These are phyloP conservation scores for Anniella stebbinsi DNA, from an alignment of 2,797 vertebrate genomes.

Conservation along the genomic window DNA sequence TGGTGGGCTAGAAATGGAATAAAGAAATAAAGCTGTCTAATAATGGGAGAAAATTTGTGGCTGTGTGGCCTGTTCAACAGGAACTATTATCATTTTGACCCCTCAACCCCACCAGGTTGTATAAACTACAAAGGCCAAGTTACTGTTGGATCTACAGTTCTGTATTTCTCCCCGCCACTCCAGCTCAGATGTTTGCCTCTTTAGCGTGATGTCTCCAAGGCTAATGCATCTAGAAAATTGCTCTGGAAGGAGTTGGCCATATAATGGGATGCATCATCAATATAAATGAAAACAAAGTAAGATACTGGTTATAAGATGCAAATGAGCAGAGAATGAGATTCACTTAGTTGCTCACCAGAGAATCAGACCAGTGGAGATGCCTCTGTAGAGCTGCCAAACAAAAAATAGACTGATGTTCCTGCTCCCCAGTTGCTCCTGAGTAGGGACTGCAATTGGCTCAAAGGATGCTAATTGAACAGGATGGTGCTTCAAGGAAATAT, in stretches of 20 bases:
- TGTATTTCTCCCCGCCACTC: slow-evolving; percentile 69
- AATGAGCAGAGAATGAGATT: slow-evolving; percentile 77
- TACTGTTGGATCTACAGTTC: slow-evolving; percentile 69
- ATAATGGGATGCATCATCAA: slow-evolving; percentile 74
- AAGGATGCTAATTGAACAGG: slow-evolving; percentile 73
- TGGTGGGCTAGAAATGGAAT: background rate
- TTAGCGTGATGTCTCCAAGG: slow-evolving; percentile 69
- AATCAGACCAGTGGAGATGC: slow-evolving; percentile 69
- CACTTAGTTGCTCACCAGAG: slow-evolving; percentile 70
- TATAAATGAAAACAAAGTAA: slow-evolving; percentile 79
- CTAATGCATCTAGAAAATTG: slow-evolving; percentile 76
- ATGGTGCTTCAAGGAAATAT: slow-evolving; percentile 67
- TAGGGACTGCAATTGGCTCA: slow-evolving; percentile 57
- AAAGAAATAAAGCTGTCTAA: background rate
- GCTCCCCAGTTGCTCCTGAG: slow-evolving; percentile 63
- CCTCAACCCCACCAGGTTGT: slow-evolving; percentile 27
- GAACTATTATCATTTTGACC: slow-evolving; percentile 17
- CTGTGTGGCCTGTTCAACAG: background rate
- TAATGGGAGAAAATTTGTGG: background rate
- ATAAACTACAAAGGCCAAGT: slow-evolving; percentile 52
- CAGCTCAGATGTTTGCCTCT: slow-evolving; percentile 69
- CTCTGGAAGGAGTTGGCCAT: slow-evolving; percentile 73
- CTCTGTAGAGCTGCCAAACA: slow-evolving; percentile 73
- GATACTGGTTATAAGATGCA: slow-evolving; percentile 76
- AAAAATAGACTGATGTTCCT: slow-evolving; percentile 73